A percentile compares a stretch with the other conserved stretches of the same genome.
These are phyloP conservation scores for Zophobas morio DNA, from an alignment of 1,140 invertebrate genomes.

Conservation along the genomic window DNA sequence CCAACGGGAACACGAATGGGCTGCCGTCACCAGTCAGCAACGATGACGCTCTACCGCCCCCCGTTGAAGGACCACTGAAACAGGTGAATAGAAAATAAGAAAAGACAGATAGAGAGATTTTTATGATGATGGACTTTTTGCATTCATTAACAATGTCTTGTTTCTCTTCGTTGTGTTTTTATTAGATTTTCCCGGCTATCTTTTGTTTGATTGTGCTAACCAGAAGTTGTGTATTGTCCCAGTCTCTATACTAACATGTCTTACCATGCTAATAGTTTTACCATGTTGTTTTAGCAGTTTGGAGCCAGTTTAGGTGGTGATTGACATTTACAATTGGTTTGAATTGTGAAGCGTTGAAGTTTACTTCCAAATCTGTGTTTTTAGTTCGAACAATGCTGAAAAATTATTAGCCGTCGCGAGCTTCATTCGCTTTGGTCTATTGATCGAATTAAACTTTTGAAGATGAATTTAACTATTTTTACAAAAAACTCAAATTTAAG, in stretches of 20 bases:
- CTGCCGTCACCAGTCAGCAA: conserved; percentile 56
- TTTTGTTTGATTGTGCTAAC: conserved; percentile 50
- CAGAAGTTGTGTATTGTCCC: conserved; percentile 24
- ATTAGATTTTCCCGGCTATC: conserved; percentile 31
- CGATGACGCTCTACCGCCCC: conserved; percentile 54
- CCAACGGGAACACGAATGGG: conserved; percentile 65
- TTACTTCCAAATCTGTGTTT: no score
- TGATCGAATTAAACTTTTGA: no score
- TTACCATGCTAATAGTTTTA: conserved; percentile 33
- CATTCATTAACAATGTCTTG: conserved; percentile 50
- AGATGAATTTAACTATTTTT: no score
- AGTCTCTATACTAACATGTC: conserved; percentile 48
- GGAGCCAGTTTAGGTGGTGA: no score
- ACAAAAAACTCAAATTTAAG: no score
- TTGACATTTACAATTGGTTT: no score
- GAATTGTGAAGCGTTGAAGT: no score
- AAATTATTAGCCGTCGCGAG: no score
- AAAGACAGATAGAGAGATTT: not conserved
- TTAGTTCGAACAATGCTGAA: no score
- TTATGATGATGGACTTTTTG: conserved; percentile 30
- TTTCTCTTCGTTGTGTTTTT: conserved; percentile 31
- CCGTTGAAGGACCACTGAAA: conserved; percentile 64
- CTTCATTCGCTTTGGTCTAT: no score
- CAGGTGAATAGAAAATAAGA: conserved; percentile 64
- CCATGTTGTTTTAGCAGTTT: not conserved